Base-by-base conservation (phyloP, 2,797 vertebrate genomes). In the Acropternis orthonyx region DNA sequence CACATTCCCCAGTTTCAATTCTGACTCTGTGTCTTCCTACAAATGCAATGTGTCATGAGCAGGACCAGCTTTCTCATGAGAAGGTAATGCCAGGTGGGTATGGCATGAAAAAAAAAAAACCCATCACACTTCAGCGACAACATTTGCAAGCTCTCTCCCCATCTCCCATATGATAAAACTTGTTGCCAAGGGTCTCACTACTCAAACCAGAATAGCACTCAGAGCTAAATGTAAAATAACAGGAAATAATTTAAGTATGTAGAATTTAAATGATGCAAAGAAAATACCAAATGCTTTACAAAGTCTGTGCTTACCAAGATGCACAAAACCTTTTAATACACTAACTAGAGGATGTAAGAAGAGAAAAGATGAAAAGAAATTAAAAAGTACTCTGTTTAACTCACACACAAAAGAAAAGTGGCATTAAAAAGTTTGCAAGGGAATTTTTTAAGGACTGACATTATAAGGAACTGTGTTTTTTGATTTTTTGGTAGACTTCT, bases 21-120 rank as follows among this genome's bases (percentile, higher is more conserved):
- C 51, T 76, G 69, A 65, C 27, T n/a, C 23, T 46, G 7, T 41
- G 46, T 71, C 44, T 56, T 71, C 56, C 61, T 68, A 39, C 34
- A 80, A 75, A 82, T 0, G 0, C 21, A 52, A 58, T 0, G 0
- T 1, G 21, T 3, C 58, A 82, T 1, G 26, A 73, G 28, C 6
- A 62, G 26, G 34, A 77, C n/a, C 43, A 48, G 22, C 7, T 37
- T 71, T 73, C 48, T 41, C 37, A n/a, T 2, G n/a, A 81, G 37
- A 51, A 62, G 3, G 0, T 55, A 78, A 82, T 68, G n/a, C 22
- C 66, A 85, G 36, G 52, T 16, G 56, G 15, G n/a, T 36, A 77
- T 2, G 27, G 28, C 80, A 87, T n/a, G 24, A 58, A 5, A 56
- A 75, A 54, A 30, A 26, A 44, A 0, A 2, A 22, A 1, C 11